Percentiles rank a stretch among this genome's conserved stretches.
Conservation (phyloP, 2,888 invertebrate species). For the Sinelater perroti region DNA sequence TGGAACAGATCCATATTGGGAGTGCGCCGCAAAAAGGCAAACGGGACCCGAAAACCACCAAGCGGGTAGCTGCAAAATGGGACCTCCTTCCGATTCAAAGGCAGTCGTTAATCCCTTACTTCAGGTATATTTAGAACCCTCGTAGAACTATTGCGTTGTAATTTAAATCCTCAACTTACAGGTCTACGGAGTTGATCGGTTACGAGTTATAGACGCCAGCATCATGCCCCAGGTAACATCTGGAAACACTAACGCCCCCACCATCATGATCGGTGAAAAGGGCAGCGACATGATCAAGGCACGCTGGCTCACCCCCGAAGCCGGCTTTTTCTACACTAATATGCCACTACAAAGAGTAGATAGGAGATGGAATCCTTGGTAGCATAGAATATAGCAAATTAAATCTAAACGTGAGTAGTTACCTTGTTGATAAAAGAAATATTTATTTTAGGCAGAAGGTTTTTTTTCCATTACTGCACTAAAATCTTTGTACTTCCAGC, state of each 20-base stretch:
- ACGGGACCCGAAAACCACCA: slow-evolving; percentile 73
- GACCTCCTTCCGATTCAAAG: slow-evolving; percentile 63
- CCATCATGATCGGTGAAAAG: slow-evolving; percentile 74
- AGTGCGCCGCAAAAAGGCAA: slow-evolving; percentile 66
- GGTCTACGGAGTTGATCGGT: slow-evolving; percentile 71
- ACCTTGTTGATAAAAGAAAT: too few species aligned
- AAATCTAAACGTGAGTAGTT: too few species aligned
- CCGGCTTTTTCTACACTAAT: slow-evolving; percentile 56
- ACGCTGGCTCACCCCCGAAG: slow-evolving; percentile 64
- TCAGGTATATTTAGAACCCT: too few species aligned
- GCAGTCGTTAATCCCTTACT: slow-evolving; percentile 66
- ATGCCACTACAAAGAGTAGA: slow-evolving; percentile 53
- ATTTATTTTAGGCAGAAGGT: too few species aligned
- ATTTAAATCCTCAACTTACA: slow-evolving; percentile 46
- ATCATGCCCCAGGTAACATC: slow-evolving; percentile 73
- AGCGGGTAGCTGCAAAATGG: slow-evolving; percentile 72
- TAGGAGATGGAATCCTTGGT: slow-evolving; percentile 51
- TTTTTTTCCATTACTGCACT: too few species aligned
- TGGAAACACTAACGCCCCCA: slow-evolving; percentile 76
- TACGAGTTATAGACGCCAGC: slow-evolving; percentile 76
- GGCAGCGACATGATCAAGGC: slow-evolving; percentile 72
- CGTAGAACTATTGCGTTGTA: neutral
- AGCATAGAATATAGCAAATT: too few species aligned
- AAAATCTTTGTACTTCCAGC: too few species aligned
- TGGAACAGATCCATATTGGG: slow-evolving; percentile 72